Conservation (phyloP, 2,113 vertebrate genomes). For the Trematomus loennbergii region DNA sequence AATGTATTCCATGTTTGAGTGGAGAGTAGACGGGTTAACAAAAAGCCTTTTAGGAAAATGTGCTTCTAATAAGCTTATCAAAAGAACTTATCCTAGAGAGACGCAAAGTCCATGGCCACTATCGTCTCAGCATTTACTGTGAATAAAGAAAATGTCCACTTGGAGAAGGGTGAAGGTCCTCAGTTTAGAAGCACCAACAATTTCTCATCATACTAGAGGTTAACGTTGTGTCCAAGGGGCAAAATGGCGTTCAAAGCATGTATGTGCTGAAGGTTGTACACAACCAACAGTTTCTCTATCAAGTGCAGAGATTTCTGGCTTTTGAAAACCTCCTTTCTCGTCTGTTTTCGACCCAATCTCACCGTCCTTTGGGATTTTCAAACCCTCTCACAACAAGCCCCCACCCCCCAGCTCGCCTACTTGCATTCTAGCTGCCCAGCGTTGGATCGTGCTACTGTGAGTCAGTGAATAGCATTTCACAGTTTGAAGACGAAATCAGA, state of each 20-base stretch:
- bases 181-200: neutral
- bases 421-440: constrained; percentile 3
- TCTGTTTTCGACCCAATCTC: constrained; percentile 23
- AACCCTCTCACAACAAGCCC: neutral
- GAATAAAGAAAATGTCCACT: constrained; percentile 25
- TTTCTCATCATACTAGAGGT: neutral
- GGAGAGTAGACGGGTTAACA: constrained; percentile 51
- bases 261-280: neutral
- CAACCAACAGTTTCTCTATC: neutral
- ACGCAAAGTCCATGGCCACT: constrained; percentile 22
- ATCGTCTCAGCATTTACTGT: constrained; percentile 20
- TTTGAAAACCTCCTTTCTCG: neutral
- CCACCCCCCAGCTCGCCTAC: neutral
- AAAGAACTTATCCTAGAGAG: constrained; percentile 41
- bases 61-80: constrained; percentile 62
- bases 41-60: constrained; percentile 66
- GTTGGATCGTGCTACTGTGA: neutral
- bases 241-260: neutral
- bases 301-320: neutral
- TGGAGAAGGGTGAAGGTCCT: neutral
- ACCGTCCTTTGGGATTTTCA: constrained; percentile 3
- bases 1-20: constrained; percentile 11
- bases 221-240: neutral
- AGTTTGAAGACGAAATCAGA: constrained; percentile 10
- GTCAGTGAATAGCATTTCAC: constrained; percentile 11